Percentiles rank a stretch among this genome's conserved stretches.
These are phyloP conservation scores for Caenorhabditis becei DNA, from an alignment of 2,888 invertebrate genomes.

Conservation along the genomic window DNA sequence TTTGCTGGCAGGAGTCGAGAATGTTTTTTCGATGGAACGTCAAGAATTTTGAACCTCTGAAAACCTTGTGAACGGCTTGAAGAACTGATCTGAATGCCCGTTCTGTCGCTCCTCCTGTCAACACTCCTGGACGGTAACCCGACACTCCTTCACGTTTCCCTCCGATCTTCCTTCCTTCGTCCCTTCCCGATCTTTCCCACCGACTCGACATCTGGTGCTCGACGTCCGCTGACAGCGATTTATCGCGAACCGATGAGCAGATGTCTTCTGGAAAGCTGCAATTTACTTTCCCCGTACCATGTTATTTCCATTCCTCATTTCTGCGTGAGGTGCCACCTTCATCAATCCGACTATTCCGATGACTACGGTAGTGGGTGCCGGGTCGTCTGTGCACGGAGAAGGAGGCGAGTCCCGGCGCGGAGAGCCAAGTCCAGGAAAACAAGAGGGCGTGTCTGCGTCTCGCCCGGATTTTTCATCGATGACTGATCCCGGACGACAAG, in stretches of 20 bases:
- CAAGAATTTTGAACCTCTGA: too few relatives aligned
- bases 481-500: conserved; percentile 27
- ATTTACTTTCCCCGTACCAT: conserved; percentile 32
- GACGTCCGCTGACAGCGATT: conserved; percentile 28
- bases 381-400: neutral
- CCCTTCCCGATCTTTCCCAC: conserved; percentile 3
- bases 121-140: neutral
- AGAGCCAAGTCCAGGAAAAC: conserved; percentile 20
- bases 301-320: conserved; percentile 35
- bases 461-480: conserved; percentile 29
- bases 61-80: too few relatives aligned
- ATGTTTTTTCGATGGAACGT: too few relatives aligned
- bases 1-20: too few relatives aligned
- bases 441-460: conserved; percentile 30
- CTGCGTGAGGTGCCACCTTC: conserved; percentile 7
- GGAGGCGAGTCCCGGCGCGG: neutral
- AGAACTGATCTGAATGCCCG: too few relatives aligned
- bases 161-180: neutral
- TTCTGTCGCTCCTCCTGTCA: too few relatives aligned
- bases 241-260: conserved; percentile 55
- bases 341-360: conserved; percentile 4
- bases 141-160: conserved; percentile 16
- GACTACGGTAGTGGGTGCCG: conserved; percentile 15
- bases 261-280: conserved; percentile 38
- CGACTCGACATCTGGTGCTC: conserved; percentile 51